phyloP scores from a whole-genome alignment of 2,888 invertebrate genomes.

The Rhodophaea formosa region DNA sequence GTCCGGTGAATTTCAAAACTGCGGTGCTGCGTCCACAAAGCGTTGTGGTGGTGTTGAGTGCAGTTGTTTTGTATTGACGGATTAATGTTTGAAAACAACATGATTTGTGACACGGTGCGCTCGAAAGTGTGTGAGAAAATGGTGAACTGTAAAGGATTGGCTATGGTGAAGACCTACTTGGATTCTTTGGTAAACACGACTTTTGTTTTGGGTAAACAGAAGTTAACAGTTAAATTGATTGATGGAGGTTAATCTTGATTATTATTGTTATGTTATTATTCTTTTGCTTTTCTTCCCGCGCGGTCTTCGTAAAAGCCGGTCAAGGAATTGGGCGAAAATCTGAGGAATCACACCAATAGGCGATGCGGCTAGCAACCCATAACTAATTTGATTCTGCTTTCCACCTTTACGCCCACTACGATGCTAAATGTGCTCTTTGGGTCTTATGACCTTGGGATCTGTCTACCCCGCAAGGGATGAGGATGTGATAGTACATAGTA shows the following conservation, averaged over 20 bases:
- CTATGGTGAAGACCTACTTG: slow-evolving; percentile 64
- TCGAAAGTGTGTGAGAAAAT: slow-evolving; percentile 70
- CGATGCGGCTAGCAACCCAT: too few relatives aligned
- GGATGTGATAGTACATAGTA: too few relatives aligned
- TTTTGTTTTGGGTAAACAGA: background rate
- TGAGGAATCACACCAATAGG: too few relatives aligned
- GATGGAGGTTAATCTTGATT: background rate
- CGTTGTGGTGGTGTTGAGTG: slow-evolving; percentile 41
- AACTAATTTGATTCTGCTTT: too few relatives aligned
- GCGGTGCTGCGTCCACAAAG: slow-evolving; percentile 37
- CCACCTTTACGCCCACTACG: too few relatives aligned
- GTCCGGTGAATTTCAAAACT: slow-evolving; percentile 67
- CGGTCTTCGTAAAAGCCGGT: too few relatives aligned
- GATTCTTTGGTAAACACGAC: slow-evolving; percentile 61
- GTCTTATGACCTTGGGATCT: too few relatives aligned
- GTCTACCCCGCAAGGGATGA: too few relatives aligned
- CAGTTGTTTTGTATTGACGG: slow-evolving; percentile 39
- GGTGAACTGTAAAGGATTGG: slow-evolving; percentile 66
- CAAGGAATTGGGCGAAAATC: too few relatives aligned
- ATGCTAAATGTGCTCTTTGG: too few relatives aligned
- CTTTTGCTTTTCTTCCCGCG: too few relatives aligned
- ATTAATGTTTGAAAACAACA: slow-evolving; percentile 30
- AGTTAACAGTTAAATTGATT: background rate
- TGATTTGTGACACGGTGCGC: slow-evolving; percentile 71
- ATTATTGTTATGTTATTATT: too few relatives aligned